Conservation (phyloP, 1,140 invertebrate species). For the Parapsyche elsis region DNA sequence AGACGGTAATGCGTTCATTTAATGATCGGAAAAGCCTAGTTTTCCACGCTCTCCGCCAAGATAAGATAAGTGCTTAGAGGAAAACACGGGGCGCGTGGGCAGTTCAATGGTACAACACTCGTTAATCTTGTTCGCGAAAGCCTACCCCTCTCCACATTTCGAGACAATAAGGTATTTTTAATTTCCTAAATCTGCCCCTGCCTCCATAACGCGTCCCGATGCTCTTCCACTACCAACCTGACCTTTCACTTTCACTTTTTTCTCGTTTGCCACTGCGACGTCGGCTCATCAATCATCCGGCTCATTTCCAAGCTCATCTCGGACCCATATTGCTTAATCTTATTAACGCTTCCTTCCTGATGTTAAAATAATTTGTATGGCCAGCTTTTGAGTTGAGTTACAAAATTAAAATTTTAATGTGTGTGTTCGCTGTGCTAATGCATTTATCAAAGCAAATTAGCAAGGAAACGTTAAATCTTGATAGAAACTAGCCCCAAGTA, state of each 20-base stretch:
- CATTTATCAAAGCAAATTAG: background rate
- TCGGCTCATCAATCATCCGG: conserved; percentile 41
- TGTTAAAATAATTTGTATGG: conserved; percentile 27
- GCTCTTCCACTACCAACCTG: conserved; percentile 13
- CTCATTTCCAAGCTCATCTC: conserved; percentile 29
- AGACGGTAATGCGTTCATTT: too few species aligned
- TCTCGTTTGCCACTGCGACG: background rate
- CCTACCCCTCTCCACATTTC: background rate
- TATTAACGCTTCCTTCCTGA: conserved; percentile 31
- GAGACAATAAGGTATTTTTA: conserved; percentile 35
- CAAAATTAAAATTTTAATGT: background rate
- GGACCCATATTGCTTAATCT: conserved; percentile 41
- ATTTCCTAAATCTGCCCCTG: conserved; percentile 29
- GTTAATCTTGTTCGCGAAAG: conserved; percentile 28
- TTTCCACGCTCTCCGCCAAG: too few species aligned
- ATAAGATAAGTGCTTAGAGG: too few species aligned
- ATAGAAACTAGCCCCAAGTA: background rate
- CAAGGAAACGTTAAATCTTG: background rate
- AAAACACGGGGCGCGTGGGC: too few species aligned
- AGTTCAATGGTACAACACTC: background rate
- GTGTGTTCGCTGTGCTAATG: background rate
- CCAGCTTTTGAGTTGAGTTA: background rate
- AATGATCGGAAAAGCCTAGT: too few species aligned
- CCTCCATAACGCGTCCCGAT: conserved; percentile 6
- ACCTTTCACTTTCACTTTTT: conserved; percentile 1